Conservation (phyloP, 2,888 invertebrate species). For the Thalpophila matura region DNA sequence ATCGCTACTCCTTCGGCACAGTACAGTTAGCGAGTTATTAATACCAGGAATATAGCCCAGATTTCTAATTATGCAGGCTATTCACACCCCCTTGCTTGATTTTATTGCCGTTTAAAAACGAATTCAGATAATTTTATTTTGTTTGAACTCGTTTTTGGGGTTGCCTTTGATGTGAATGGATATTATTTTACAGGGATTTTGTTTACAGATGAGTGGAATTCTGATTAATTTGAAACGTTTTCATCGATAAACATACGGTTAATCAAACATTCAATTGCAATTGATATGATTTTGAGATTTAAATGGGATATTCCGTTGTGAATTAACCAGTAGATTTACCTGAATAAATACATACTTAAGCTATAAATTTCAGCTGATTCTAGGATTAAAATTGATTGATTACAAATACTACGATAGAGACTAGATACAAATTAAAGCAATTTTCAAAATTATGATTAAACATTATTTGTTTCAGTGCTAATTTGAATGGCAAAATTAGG, state of each 20-base stretch:
- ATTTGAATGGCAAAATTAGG: neutral
- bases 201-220: constrained; percentile 14
- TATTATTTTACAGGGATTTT: constrained; percentile 2
- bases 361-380: neutral
- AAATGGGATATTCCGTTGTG: neutral
- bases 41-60: constrained; percentile 52
- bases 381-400: neutral
- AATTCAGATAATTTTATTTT: constrained; percentile 42
- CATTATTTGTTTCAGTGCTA: neutral
- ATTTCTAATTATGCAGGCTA: constrained; percentile 53
- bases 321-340: too few relatives aligned
- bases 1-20: constrained; percentile 58
- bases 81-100: constrained; percentile 49
- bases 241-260: neutral
- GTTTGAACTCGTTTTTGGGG: constrained; percentile 35
- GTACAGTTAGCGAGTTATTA: constrained; percentile 59
- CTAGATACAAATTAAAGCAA: too few relatives aligned
- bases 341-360: too few relatives aligned
- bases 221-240: too few relatives aligned
- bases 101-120: constrained; percentile 43
- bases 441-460: too few relatives aligned
- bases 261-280: neutral
- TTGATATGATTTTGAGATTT: neutral
- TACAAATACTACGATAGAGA: too few relatives aligned
- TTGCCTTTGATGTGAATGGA: neutral